phyloP scores from a whole-genome alignment of 2,113 vertebrate species.

The Sceloporus tristichus region DNA sequence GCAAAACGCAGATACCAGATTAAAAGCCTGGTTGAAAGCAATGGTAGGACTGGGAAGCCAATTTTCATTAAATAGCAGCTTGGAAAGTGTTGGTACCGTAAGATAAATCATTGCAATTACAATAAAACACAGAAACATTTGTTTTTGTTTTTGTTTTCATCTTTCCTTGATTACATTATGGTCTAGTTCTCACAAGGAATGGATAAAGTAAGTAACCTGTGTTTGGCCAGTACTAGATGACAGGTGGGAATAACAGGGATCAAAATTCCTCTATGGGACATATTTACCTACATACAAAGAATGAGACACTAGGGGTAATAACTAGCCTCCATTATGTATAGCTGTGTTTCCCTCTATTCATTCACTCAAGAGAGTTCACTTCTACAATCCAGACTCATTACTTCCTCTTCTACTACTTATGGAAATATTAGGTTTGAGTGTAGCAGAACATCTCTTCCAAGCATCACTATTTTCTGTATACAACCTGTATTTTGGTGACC shows the following conservation, averaged over 20 bases:
- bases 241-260: neutral
- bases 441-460: neutral
- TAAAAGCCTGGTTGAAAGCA: conserved; percentile 60
- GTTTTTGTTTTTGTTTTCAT: conserved; percentile 32
- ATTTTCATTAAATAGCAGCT: conserved; percentile 55
- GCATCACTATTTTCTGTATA: neutral
- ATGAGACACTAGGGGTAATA: too few relatives aligned
- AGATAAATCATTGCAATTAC: conserved; percentile 39
- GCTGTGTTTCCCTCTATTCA: neutral
- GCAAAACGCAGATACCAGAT: conserved; percentile 53
- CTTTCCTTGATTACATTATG: conserved; percentile 2
- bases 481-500: neutral
- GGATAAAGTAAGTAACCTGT: neutral
- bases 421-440: neutral
- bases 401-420: neutral
- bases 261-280: neutral
- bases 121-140: conserved; percentile 25
- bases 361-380: neutral
- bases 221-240: neutral
- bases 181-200: neutral
- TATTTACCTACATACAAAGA: neutral
- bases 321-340: neutral
- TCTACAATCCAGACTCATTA: too few relatives aligned
- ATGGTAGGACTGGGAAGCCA: conserved; percentile 49
- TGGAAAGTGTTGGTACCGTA: conserved; percentile 48